Base-by-base conservation (phyloP, 2,888 invertebrate species). In the Ennomos erosarius region DNA sequence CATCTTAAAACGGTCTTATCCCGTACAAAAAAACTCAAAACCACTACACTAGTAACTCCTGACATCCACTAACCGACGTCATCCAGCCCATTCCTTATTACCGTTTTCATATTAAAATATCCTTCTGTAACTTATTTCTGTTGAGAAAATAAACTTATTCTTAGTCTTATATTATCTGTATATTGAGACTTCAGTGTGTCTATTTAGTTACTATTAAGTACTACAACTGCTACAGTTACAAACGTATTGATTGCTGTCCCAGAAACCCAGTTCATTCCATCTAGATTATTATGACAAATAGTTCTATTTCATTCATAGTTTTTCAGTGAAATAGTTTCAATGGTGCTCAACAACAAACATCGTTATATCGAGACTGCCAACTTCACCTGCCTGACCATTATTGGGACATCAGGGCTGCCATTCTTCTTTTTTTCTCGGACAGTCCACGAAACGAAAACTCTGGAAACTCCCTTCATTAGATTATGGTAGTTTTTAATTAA, bases 351-450 rank as follows among this genome's bases (percentile, higher is more conserved):
- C 40, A n/a, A 12, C 10, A 11, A 34, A 39, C 10, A 34, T 2
- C 10, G 12, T 12, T 37, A 9, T 43, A 43, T 36, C 8, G 36
- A 11, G 0, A 1, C 26, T 37, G 26, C 5, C 37, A 51, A 44
- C 51, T 43, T 26, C 13, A 36, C 13, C 51, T 26, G 39, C 43
- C 43, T 34, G 3, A 33, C 33, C 38, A 33, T 33, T 37, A 52
- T 38, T 10, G 33, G 12, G 12, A n/a, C 43, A 37, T 37, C 37
- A 52, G 44, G 44, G 44, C 38, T 52, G 44, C 37, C 52, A 52
- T 42, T 36, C 10, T 40, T 47, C 8, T 36, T 37, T 46, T 53
- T 46, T 53, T 53, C 26, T 33, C 34, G 26, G 33, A 52, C 33
- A 35, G 42, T 26, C 5, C 5, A 6, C 26, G 6, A 26, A 26